Evolutionary conservation across 2,113 vertebrate genomes (phyloP).

Genomic region (Junco hyemalis): DNA sequence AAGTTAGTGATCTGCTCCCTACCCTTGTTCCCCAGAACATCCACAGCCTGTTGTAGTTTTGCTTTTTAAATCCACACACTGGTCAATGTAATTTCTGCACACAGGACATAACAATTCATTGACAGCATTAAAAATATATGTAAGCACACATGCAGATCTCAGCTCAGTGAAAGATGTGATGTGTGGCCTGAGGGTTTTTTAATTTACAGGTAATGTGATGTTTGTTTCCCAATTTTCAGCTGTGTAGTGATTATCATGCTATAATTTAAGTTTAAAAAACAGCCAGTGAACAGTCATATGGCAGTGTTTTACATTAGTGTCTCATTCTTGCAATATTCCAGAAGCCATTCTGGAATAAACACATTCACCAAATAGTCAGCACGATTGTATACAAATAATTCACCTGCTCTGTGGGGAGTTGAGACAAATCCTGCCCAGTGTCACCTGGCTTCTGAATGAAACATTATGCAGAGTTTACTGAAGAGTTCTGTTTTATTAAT

Average conservation of each 20-base stretch:
- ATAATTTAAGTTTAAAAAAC: neutral
- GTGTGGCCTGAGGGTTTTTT: neutral
- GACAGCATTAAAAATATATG: neutral
- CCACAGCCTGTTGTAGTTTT: neutral
- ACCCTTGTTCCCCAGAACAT: rapidly evolving
- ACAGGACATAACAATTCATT: neutral
- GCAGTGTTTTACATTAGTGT: neutral
- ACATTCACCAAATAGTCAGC: neutral
- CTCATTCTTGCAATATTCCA: neutral
- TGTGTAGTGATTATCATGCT: neutral
- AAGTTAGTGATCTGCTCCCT: neutral
- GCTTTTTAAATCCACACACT: neutral
- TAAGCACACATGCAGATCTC: neutral
- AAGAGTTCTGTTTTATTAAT: neutral
- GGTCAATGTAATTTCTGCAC: neutral
- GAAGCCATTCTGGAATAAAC: neutral
- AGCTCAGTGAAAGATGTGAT: neutral
- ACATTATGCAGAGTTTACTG: neutral
- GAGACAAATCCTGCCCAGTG: neutral
- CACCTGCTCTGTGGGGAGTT: neutral
- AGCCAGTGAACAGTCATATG: neutral
- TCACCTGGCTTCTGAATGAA: neutral
- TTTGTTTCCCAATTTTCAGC: neutral
- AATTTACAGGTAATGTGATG: neutral
- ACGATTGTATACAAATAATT: neutral